These are phyloP conservation scores for Gobiocypris rarus DNA, from an alignment of 2,113 vertebrate species.

Conservation along the genomic window DNA sequence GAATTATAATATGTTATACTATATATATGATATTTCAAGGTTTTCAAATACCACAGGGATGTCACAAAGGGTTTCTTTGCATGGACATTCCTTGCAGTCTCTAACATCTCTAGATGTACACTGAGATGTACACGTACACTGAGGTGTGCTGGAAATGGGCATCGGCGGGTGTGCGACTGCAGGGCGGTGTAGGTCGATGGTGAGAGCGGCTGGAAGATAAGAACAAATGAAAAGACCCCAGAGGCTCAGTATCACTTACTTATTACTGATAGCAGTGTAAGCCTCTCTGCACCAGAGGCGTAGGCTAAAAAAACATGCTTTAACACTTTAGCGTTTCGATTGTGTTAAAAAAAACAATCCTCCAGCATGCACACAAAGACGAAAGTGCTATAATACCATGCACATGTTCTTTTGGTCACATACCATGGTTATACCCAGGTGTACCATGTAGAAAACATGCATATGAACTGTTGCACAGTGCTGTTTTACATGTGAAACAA, in stretches of 20 bases:
- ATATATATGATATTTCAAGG: too few relatives aligned
- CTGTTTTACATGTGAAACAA: not conserved
- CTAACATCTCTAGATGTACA: conserved; percentile 12
- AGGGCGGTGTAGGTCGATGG: conserved; percentile 20
- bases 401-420: not conserved
- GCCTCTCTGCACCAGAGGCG: conserved; percentile 9
- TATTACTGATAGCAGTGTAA: conserved; percentile 30
- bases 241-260: conserved; percentile 35
- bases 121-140: conserved; percentile 24
- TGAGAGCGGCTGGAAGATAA: conserved; percentile 36
- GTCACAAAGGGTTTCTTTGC: not conserved
- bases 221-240: conserved; percentile 45
- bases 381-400: not conserved
- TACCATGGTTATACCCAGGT: not conserved
- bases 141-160: conserved; percentile 32
- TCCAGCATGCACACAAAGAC: conserved; percentile 22
- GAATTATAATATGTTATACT: too few relatives aligned
- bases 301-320: conserved; percentile 25
- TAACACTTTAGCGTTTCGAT: not conserved
- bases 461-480: not conserved
- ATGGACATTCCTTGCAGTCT: conserved; percentile 12
- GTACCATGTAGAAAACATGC: not conserved
- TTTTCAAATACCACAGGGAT: too few relatives aligned
- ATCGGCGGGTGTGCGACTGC: conserved; percentile 9
- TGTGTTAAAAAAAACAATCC: not conserved